Conservation (phyloP, 2,113 vertebrate genomes). For the Theristicus caerulescens region DNA sequence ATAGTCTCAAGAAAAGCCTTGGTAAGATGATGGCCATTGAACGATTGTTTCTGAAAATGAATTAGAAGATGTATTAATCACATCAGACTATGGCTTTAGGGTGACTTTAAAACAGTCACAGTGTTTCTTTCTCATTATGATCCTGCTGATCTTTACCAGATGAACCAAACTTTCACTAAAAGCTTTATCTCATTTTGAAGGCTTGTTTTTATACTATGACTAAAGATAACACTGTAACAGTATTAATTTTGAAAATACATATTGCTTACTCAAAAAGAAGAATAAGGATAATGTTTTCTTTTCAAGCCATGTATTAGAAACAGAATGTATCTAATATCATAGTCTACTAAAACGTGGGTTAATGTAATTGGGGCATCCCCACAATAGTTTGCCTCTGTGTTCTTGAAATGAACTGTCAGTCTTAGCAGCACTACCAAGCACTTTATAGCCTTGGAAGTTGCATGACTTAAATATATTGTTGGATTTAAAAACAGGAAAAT, state of each 20-base stretch:
- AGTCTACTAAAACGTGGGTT: background rate
- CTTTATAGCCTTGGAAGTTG: background rate
- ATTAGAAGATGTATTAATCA: background rate
- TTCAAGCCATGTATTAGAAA: background rate
- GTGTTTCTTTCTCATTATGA: background rate
- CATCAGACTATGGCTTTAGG: background rate
- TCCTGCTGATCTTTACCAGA: conserved; percentile 11
- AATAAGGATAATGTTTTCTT: background rate
- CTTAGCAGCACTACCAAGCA: background rate
- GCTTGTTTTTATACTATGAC: conserved; percentile 14
- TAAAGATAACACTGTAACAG: background rate
- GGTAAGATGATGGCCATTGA: background rate
- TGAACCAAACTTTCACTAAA: conserved; percentile 10
- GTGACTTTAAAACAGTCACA: background rate
- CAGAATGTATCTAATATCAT: background rate
- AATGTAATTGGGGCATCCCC: background rate
- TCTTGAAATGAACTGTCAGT: background rate
- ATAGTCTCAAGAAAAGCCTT: background rate
- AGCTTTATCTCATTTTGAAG: conserved; percentile 16
- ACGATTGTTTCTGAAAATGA: background rate
- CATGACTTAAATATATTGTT: background rate
- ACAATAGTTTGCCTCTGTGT: background rate
- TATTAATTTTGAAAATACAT: background rate
- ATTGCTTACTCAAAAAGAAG: background rate
- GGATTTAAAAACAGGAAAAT: background rate